Conservation (phyloP, 64 coral and sea anemone species). For the Platygyra sinensis region DNA sequence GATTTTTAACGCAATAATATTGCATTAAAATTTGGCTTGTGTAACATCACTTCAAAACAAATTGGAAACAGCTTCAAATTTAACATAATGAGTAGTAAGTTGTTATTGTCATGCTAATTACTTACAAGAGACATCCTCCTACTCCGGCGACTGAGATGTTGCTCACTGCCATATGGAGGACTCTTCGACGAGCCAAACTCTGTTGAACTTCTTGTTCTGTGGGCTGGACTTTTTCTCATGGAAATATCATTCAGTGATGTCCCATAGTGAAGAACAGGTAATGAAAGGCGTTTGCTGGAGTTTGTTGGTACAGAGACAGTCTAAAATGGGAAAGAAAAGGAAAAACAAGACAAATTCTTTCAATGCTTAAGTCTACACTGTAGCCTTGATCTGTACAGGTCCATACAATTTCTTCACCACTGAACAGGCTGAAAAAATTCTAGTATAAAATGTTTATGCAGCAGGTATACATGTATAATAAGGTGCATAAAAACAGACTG, state of each 20-base stretch:
- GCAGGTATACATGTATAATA: too few relatives aligned
- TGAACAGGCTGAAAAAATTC: too few relatives aligned
- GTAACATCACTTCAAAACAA: too few relatives aligned
- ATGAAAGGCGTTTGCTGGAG: constrained; percentile 78
- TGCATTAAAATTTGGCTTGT: too few relatives aligned
- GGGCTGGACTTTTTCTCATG: constrained; percentile 62
- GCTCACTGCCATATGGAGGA: constrained; percentile 28
- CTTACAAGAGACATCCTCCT: constrained; percentile 47
- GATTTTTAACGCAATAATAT: too few relatives aligned
- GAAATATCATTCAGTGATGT: constrained; percentile 82
- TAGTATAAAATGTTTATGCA: too few relatives aligned
- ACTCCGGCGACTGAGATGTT: constrained; percentile 19
- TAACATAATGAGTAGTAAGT: too few relatives aligned
- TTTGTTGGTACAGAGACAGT: constrained; percentile 11
- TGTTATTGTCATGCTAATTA: not conserved
- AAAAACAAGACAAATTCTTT: not conserved
- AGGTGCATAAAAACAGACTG: too few relatives aligned
- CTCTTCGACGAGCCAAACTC: constrained; percentile 21
- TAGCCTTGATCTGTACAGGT: too few relatives aligned
- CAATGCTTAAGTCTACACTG: not conserved
- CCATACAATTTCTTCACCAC: too few relatives aligned
- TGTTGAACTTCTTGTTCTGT: constrained; percentile 32
- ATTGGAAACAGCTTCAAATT: too few relatives aligned
- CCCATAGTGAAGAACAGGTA: constrained; percentile 88
- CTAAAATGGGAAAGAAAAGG: not conserved